Evolutionary conservation across 2,888 invertebrate genomes (phyloP).

Genomic region (Gymnocheta viridis): DNA sequence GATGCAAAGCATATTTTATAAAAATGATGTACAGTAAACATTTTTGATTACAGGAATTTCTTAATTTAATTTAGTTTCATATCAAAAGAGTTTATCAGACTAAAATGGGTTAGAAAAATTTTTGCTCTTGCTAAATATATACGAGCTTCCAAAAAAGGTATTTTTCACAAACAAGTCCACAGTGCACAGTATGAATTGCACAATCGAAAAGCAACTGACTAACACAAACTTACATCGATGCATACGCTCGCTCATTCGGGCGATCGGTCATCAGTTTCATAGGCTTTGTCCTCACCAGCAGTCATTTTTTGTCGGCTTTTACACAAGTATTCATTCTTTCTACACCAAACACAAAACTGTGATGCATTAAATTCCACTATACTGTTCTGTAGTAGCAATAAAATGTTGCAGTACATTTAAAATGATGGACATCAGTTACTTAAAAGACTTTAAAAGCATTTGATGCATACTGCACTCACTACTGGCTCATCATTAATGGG

Average conservation of each 20-base stretch:
- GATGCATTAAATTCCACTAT: neutral
- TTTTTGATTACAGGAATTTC: too few relatives aligned
- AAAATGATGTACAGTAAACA: too few relatives aligned
- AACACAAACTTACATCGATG: neutral
- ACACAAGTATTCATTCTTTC: conserved; percentile 5
- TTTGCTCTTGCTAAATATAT: too few relatives aligned
- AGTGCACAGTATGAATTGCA: conserved; percentile 19
- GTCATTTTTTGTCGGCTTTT: neutral
- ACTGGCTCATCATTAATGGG: conserved; percentile 36
- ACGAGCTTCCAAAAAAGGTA: too few relatives aligned
- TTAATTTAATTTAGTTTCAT: too few relatives aligned
- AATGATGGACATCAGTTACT: conserved; percentile 42
- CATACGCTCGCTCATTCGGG: neutral
- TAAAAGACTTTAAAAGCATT: neutral
- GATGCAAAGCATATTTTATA: too few relatives aligned
- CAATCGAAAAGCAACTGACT: neutral
- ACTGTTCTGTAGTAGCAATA: conserved; percentile 9
- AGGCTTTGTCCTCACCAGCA: conserved; percentile 14
- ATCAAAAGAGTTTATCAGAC: too few relatives aligned
- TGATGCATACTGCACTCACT: conserved; percentile 12
- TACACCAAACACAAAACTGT: neutral
- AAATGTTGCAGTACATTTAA: conserved; percentile 37
- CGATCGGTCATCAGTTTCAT: conserved; percentile 24
- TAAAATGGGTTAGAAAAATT: too few relatives aligned
- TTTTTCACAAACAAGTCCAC: neutral